Evolutionary conservation across 1,140 invertebrate species (phyloP), one percentile per base, ranked within the genome.

Genomic region (Philopotamus ludificatus): DNA sequence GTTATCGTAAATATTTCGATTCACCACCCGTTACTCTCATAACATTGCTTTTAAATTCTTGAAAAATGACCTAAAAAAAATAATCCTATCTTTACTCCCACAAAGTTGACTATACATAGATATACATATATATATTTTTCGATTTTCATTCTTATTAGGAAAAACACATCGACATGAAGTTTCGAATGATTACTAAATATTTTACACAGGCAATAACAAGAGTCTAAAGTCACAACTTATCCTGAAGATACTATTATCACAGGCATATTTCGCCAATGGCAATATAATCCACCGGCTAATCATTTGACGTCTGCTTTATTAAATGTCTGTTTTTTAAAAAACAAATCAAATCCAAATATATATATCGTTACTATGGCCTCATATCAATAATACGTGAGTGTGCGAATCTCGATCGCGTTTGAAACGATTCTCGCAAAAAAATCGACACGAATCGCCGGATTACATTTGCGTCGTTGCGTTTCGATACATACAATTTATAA

Each of bases 231-330:
- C 76, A 79, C 76, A 78, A 78, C 77, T 77, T 78, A 79, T 78
- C 77, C 78, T 78, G 77, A 79, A 79, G 75, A 78, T 78, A 77
- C 76, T 77, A 77, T 77, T 79, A 79, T 79, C 78, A 79, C 78
- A 78, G 78, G 78, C 76, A 76, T 77, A 73, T 73, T 76, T 75
- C n/a, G n/a, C 64, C 44, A 44, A 65, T 61, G 58, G 59, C 9
- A 18, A 21, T 9, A 28, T 8, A 12, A 26, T 16, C 45, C 58
- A 61, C 26, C 54, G 26, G 39, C 15, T 21, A 28, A 62, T 50
- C 26, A n/a, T 50, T 62, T 3, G 59, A 62, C 51, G 18, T 45
- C 22, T 9, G 21, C 45, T 8, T 39, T n/a, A 39, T 39, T n/a
- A 8, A 39, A n/a, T 39, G 34, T 39, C n/a, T n/a, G n/a, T n/a